Percentiles rank a stretch among this genome's conserved stretches.
These are phyloP conservation scores for Microcebus lehilahytsara DNA, from an alignment of 2,113 vertebrate species.

Conservation along the genomic window DNA sequence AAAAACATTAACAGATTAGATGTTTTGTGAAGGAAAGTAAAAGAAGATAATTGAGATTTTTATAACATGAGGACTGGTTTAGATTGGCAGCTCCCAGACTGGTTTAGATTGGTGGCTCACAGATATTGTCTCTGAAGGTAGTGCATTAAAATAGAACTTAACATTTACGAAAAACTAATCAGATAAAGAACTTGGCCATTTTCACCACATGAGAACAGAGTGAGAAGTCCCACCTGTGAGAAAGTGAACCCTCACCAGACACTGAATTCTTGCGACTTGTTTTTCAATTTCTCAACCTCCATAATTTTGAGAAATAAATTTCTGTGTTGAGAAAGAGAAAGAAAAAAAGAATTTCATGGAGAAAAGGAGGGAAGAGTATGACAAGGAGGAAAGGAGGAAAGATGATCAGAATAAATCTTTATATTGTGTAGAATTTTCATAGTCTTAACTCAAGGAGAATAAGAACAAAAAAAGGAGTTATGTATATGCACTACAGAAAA, in stretches of 20 bases:
- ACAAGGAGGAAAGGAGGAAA: background rate
- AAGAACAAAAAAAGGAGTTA: background rate
- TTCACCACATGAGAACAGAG: too few relatives aligned
- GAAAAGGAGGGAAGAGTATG: rapidly evolving
- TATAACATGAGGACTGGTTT: background rate
- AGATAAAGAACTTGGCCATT: background rate
- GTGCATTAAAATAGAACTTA: background rate
- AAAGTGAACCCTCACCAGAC: too few relatives aligned
- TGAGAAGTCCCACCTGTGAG: too few relatives aligned
- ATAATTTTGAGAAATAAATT: too few relatives aligned
- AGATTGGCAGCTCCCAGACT: background rate
- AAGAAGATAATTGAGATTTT: background rate
- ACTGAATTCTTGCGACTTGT: too few relatives aligned
- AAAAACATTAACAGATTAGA: background rate
- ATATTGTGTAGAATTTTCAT: background rate
- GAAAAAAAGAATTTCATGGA: too few relatives aligned
- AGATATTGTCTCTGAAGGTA: background rate
- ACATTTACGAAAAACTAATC: background rate
- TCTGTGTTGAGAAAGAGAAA: too few relatives aligned
- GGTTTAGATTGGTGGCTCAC: background rate
- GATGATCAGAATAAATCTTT: background rate
- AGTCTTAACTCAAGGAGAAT: background rate
- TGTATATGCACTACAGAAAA: background rate
- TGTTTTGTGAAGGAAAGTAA: background rate
- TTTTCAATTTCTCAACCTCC: too few relatives aligned